Evolutionary conservation across 1,140 invertebrate genomes (phyloP), one percentile per base, ranked within the genome.

Genomic region (Pseudomyrmex pallidus): DNA sequence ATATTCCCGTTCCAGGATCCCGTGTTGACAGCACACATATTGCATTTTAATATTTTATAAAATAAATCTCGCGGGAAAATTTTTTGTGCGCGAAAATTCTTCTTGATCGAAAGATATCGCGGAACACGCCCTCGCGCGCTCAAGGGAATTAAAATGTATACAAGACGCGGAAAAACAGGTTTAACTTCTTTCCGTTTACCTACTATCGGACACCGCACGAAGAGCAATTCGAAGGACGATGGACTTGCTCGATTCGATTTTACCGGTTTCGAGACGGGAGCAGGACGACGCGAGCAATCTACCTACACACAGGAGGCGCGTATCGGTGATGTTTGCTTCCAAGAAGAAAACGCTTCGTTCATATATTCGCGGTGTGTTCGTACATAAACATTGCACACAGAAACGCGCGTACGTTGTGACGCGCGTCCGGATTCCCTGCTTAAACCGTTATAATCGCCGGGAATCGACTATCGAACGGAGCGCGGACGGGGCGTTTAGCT

Each of bases 341-440:
- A 7, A 35, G 50, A 5, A n/a, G 44, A 15, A 57, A 25, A 66
- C 12, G 25, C 46, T n/a, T 56, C 52, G 9, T 22, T 13, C 17
- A 13, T 12, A 13, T 10, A 12, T 5, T 5, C 48, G 48, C 35
- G 13, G 4, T 5, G 35, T 5, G 35, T 35, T 35, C 5, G 35
- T 46, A 25, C 17, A 50, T 48, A 50, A 15, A 72, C n/a, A 52
- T 52, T 52, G 50, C 35, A 8, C 35, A 64, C 9, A 20, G 4
- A 17, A 2, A 22, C 63, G 20, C 2, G 8, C 9, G 9, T 20
- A 25, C 61, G 13, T 35, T 35, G 54, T 57, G 54, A 80, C 66
- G 54, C 59, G 67, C 54, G 48, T 82, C 78, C 73, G 78, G 70
- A 82, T 82, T 82, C 70, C 57, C 72, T 74, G 78, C 62, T 74